Evolutionary conservation across 1,140 invertebrate genomes (phyloP).

Genomic region (Ladona fulva): DNA sequence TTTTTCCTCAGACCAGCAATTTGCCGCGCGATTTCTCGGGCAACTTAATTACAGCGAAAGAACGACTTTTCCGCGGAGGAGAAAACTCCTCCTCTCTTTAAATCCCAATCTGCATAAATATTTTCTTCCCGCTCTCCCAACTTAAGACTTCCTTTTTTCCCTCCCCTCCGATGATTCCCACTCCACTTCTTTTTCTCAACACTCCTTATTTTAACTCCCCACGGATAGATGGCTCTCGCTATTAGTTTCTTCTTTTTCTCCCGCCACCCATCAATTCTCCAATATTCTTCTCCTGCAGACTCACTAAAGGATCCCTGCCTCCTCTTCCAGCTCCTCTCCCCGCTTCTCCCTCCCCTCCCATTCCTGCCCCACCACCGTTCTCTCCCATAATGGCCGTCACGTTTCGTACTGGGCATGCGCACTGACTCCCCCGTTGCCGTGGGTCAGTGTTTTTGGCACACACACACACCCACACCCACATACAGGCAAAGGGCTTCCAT

Average conservation of each 20-base stretch:
- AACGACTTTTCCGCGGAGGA: conserved; percentile 2
- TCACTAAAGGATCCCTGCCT: not conserved
- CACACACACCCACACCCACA: not conserved
- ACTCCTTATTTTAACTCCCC: not conserved
- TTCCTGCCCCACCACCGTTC: not conserved
- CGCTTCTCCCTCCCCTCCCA: not conserved
- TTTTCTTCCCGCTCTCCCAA: not conserved
- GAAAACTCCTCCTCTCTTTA: not conserved
- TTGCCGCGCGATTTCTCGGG: conserved; percentile 5
- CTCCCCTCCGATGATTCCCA: not conserved
- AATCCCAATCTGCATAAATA: conserved; percentile 10
- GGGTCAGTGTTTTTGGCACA: conserved; percentile 7
- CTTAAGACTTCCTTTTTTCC: not conserved
- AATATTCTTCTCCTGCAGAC: not conserved
- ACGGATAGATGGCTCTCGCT: not conserved
- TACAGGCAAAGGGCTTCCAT: not conserved
- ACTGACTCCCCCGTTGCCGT: conserved; percentile 1
- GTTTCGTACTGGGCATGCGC: not conserved
- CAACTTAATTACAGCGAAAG: conserved; percentile 9
- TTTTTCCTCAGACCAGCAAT: not conserved
- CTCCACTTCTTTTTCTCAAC: not conserved
- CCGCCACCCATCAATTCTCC: not conserved
- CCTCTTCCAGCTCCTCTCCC: too few relatives aligned
- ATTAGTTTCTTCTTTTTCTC: not conserved
- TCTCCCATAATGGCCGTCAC: conserved; percentile 6